Evolutionary conservation across 1,140 invertebrate genomes (phyloP), one percentile per base, ranked within the genome.

Genomic region (Dreissena rostriformis): DNA sequence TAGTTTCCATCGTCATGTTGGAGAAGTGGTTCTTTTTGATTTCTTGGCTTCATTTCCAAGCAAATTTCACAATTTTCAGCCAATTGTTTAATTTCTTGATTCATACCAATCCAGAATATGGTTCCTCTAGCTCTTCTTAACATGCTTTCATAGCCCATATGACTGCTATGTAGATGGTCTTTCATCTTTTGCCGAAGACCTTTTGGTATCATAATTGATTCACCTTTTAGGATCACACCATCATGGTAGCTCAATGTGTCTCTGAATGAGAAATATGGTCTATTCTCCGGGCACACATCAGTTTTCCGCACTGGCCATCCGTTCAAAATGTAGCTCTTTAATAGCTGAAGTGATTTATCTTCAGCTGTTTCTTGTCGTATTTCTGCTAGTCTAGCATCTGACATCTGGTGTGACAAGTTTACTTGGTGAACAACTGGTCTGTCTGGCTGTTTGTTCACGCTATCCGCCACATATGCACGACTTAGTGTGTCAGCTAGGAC

Each of bases 151-250:
- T 82, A 74, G 6, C 92, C 92, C 53, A 90, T 82, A 88, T 93
- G 92, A 53, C 80, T 67, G 70, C 81, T 67, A 83, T 93, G 91
- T 39, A 91, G 71, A 28, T 82, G 15, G 22, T 89, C 73, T 51
- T 92, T 78, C 68, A 93, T 92, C 22, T 91, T 77, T 12, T 29
- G 53, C 24, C 91, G 82, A 19, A 91, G 63, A 11, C 49, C 17
- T 57, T 29, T 71, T 15, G 91, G 91, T 73, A 93, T 87, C 15
- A 93, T 74, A 24, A 92, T 72, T 71, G 86, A 82, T 52, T 89
- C 78, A 67, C 86, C 88, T 72, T 85, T 79, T 74, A 92, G 86
- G 19, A 92, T 24, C 11, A 92, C 57, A 6, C 83, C 91, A 82
- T 91, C 86, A 66, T 88, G 39, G 57, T 82, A 55, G 71, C 29